A percentile compares a stretch with the other conserved stretches of the same genome.
Evolutionary conservation across 2,888 invertebrate genomes (phyloP).

Genomic region (Drosophila anomalata): DNA sequence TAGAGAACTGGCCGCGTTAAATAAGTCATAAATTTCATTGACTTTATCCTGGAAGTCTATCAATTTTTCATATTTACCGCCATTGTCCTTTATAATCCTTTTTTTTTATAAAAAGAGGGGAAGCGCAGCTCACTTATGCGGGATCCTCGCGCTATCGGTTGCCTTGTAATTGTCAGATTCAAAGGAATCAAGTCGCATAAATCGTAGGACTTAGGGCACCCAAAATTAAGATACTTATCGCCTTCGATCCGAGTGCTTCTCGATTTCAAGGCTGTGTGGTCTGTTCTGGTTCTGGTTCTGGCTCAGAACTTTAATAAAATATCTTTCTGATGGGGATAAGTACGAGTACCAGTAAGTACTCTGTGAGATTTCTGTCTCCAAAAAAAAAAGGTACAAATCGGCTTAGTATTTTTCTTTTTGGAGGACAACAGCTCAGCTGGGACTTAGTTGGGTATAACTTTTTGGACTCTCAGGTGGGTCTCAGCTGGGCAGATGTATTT

Average conservation of each 20-base stretch:
- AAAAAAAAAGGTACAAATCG: slow-evolving; percentile 9
- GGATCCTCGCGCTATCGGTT: slow-evolving; percentile 38
- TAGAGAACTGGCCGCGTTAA: slow-evolving; percentile 44
- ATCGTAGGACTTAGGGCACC: slow-evolving; percentile 55
- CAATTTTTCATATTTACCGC: slow-evolving; percentile 73
- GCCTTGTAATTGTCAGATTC: slow-evolving; percentile 57
- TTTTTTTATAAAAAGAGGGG: slow-evolving; percentile 33
- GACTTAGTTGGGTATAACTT: slow-evolving; percentile 4
- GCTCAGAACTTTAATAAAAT: background rate
- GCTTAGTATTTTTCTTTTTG: slow-evolving; percentile 8
- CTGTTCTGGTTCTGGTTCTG: slow-evolving; percentile 10
- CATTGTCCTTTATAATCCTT: slow-evolving; percentile 70
- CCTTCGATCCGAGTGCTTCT: slow-evolving; percentile 16
- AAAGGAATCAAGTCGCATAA: slow-evolving; percentile 66
- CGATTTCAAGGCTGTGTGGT: slow-evolving; percentile 24
- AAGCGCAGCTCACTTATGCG: slow-evolving; percentile 53
- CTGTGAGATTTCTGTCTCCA: background rate
- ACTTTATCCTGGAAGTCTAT: slow-evolving; percentile 74
- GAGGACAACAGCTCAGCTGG: slow-evolving; percentile 4
- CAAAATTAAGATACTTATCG: slow-evolving; percentile 58
- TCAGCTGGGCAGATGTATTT: background rate
- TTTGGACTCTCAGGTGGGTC: background rate
- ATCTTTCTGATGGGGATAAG: slow-evolving; percentile 12
- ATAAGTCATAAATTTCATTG: slow-evolving; percentile 79
- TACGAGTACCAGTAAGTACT: slow-evolving; percentile 6